phyloP scores from a whole-genome alignment of 2,113 vertebrate genomes.

The Chascanopsetta lugubris region DNA sequence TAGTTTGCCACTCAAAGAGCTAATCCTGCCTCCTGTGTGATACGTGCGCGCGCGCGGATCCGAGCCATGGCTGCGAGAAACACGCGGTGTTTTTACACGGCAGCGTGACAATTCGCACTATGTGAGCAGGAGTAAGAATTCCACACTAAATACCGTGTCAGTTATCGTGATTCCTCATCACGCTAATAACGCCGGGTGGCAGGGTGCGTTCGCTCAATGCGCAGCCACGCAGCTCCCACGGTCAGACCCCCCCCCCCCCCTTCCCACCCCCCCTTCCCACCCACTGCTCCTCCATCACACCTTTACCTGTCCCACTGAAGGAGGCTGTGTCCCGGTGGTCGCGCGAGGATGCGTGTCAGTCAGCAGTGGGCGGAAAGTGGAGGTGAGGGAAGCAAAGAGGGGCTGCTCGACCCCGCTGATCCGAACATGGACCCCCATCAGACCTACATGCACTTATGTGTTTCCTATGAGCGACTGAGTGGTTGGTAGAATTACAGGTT shows the following conservation, averaged over 20 bases:
- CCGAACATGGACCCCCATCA: slow-evolving; percentile 75
- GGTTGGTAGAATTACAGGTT: slow-evolving; percentile 82
- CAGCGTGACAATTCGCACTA: slow-evolving; percentile 57
- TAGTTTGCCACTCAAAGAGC: slow-evolving; percentile 67
- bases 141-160: slow-evolving; percentile 67
- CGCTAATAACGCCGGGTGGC: slow-evolving; percentile 43
- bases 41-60: slow-evolving; percentile 34
- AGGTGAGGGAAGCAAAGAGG: slow-evolving; percentile 70
- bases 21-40: slow-evolving; percentile 50
- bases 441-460: slow-evolving; percentile 74
- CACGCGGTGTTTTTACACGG: slow-evolving; percentile 43
- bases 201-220: slow-evolving; percentile 24
- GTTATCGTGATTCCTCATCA: slow-evolving; percentile 69
- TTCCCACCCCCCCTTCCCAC: slow-evolving; percentile 50
- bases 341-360: slow-evolving; percentile 78
- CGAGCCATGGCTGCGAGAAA: slow-evolving; percentile 38
- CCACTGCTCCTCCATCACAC: slow-evolving; percentile 69
- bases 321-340: slow-evolving; percentile 77
- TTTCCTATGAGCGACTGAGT: slow-evolving; percentile 82
- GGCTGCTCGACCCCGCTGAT: slow-evolving; percentile 77
- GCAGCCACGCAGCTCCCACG: slow-evolving; percentile 57
- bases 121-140: slow-evolving; percentile 43
- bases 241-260: slow-evolving; percentile 28
- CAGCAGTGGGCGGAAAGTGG: slow-evolving; percentile 76
- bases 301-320: slow-evolving; percentile 86